Conservation (phyloP, 2,113 vertebrate genomes). For the Lepisosteus osseus region DNA sequence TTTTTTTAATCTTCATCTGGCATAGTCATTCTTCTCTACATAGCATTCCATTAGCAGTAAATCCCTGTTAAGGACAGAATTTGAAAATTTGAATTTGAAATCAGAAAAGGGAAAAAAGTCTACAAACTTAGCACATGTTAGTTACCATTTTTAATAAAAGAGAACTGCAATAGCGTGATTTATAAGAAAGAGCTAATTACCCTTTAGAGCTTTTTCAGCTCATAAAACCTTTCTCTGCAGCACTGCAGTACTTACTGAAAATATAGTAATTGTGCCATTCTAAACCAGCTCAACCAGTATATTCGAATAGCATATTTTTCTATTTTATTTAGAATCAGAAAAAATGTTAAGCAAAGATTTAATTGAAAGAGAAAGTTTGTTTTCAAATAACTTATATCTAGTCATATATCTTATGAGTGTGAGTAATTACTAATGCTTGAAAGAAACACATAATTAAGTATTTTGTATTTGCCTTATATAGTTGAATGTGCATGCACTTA, state of each 20-base stretch:
- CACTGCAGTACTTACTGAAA: slow-evolving; percentile 17
- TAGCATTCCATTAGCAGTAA: slow-evolving; percentile 8
- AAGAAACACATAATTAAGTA: no score
- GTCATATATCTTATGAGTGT: no score
- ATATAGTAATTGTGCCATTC: neutral
- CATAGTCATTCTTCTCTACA: neutral
- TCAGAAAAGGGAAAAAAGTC: neutral
- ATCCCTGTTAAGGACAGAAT: neutral
- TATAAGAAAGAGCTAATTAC: slow-evolving; percentile 16
- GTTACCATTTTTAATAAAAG: neutral
- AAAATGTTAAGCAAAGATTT: no score
- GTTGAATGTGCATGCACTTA: no score
- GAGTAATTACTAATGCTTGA: no score
- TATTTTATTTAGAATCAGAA: no score
- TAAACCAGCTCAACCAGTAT: neutral
- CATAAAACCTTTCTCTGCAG: slow-evolving; percentile 17
- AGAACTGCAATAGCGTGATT: slow-evolving; percentile 9
- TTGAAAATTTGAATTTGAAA: neutral
- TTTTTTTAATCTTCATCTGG: neutral
- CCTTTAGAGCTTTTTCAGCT: neutral
- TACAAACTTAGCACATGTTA: slow-evolving; percentile 3
- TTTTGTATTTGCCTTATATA: no score
- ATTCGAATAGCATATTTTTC: no score
- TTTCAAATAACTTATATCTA: no score
- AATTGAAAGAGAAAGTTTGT: no score